Evolutionary conservation across 2,797 vertebrate genomes (phyloP).

Genomic region (Clarias fuscus): DNA sequence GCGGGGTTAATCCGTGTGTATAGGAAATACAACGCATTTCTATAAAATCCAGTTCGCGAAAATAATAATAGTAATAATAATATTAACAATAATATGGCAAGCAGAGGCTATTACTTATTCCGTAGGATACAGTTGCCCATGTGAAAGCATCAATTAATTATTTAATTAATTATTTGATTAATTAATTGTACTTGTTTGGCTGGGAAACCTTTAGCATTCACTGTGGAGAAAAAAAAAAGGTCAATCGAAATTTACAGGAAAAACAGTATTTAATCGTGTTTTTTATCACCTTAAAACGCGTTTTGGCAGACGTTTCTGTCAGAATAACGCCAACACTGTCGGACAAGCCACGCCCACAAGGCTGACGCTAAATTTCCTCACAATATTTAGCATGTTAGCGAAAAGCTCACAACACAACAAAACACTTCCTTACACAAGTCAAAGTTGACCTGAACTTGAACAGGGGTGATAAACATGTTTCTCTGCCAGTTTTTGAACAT

Average conservation of each 20-base stretch:
- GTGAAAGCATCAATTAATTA: neutral
- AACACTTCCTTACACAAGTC: neutral
- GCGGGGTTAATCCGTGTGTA: neutral
- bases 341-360: neutral
- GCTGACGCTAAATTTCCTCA: neutral
- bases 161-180: neutral
- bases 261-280: neutral
- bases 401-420: neutral
- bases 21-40: neutral
- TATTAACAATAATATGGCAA: neutral
- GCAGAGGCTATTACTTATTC: neutral
- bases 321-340: neutral
- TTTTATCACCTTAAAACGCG: neutral
- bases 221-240: neutral
- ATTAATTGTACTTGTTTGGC: neutral
- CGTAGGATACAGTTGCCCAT: neutral
- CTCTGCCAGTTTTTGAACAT: neutral
- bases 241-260: neutral
- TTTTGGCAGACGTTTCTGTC: neutral
- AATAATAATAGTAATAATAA: conserved; percentile 9
- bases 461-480: neutral
- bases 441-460: neutral
- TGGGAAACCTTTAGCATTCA: neutral
- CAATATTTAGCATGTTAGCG: neutral
- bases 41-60: neutral